Evolutionary conservation across 2,888 invertebrate species (phyloP).

Genomic region (Drosophila emarginata): DNA sequence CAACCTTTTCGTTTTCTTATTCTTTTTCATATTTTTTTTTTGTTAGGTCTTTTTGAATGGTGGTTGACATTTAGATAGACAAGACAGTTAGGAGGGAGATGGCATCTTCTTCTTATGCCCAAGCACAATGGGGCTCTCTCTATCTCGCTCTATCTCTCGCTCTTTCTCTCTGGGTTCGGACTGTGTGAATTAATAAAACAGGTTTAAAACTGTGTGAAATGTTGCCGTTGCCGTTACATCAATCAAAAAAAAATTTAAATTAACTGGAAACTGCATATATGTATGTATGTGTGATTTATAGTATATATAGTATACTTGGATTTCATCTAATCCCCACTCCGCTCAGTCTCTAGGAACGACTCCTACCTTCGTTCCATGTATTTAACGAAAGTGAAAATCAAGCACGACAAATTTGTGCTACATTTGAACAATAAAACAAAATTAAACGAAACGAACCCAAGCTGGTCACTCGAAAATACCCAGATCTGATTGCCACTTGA

Average conservation of each 20-base stretch:
- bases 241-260: conserved; percentile 56
- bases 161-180: conserved; percentile 33
- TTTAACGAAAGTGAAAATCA: conserved; percentile 59
- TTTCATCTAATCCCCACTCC: not conserved
- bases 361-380: conserved; percentile 8
- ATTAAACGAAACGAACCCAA: not conserved
- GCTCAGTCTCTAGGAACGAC: too few relatives aligned
- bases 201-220: conserved; percentile 40
- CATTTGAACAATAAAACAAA: conserved; percentile 29
- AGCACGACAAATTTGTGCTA: conserved; percentile 20
- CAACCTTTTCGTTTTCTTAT: conserved; percentile 17
- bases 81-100: conserved; percentile 12
- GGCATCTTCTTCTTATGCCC: conserved; percentile 5
- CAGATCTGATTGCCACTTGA: conserved; percentile 51
- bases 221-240: conserved; percentile 58
- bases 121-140: conserved; percentile 22
- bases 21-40: too few relatives aligned
- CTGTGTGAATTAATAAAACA: conserved; percentile 57
- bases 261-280: conserved; percentile 40
- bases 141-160: not conserved
- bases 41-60: conserved; percentile 22
- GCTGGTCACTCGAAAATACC: conserved; percentile 27
- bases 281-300: conserved; percentile 45
- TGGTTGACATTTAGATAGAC: conserved; percentile 40
- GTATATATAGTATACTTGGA: not conserved